phyloP scores from a whole-genome alignment of 2,113 vertebrate species.

The Mohoua ochrocephala region DNA sequence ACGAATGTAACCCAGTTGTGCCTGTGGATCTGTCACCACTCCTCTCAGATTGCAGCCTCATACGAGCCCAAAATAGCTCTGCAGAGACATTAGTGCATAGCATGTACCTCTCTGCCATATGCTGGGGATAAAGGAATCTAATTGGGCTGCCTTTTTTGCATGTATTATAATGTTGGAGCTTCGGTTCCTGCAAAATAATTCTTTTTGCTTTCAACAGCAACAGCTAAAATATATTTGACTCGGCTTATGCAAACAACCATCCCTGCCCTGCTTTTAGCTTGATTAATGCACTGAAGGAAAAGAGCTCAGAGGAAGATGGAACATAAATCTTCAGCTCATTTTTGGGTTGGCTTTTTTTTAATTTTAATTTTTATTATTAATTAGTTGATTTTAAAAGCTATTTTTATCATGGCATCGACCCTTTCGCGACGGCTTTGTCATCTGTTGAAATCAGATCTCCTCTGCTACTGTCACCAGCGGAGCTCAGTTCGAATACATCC shows the following conservation, averaged over 20 bases:
- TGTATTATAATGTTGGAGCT: conserved; percentile 3
- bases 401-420: neutral
- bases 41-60: conserved; percentile 60
- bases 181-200: neutral
- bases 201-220: neutral
- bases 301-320: neutral
- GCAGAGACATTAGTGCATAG: conserved; percentile 47
- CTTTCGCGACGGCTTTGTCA: neutral
- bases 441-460: neutral
- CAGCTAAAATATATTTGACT: neutral
- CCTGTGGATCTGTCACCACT: conserved; percentile 60
- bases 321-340: neutral
- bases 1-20: conserved; percentile 64
- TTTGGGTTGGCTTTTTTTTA: neutral
- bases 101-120: conserved; percentile 53
- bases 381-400: neutral
- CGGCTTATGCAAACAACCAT: neutral
- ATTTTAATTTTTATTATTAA: neutral
- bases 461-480: neutral
- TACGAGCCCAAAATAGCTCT: conserved; percentile 57
- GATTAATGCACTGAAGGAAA: neutral
- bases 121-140: conserved; percentile 50
- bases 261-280: conserved; percentile 2
- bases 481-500: neutral
- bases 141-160: neutral